These are phyloP conservation scores for Limenitis camilla DNA, from an alignment of 2,888 invertebrate species.

Conservation along the genomic window DNA sequence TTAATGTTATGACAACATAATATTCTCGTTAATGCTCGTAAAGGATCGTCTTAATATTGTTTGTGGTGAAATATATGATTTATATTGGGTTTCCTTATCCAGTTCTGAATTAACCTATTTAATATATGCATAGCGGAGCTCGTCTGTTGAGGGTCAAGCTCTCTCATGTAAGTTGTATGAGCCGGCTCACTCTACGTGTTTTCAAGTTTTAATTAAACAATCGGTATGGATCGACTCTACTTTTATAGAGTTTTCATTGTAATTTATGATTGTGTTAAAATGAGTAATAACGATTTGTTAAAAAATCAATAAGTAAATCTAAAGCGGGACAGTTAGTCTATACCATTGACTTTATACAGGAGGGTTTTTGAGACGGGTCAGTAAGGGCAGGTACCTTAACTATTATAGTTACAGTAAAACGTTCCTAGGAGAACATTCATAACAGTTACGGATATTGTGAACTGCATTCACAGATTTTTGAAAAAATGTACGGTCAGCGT, in stretches of 20 bases:
- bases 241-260: background rate
- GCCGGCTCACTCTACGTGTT: conserved; percentile 24
- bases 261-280: background rate
- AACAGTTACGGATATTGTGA: too few relatives aligned
- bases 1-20: too few relatives aligned
- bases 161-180: conserved; percentile 43
- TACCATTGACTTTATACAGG: too few relatives aligned
- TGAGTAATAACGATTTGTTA: too few relatives aligned
- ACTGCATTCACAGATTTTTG: too few relatives aligned
- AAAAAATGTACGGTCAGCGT: too few relatives aligned
- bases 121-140: conserved; percentile 23
- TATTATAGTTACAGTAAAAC: too few relatives aligned
- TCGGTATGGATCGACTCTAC: conserved; percentile 1
- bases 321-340: too few relatives aligned
- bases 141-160: conserved; percentile 44
- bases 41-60: background rate
- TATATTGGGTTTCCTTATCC: conserved; percentile 1
- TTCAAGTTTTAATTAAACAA: conserved; percentile 22
- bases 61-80: conserved; percentile 1
- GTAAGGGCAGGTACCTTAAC: too few relatives aligned
- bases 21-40: too few relatives aligned
- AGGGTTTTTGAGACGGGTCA: too few relatives aligned
- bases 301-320: background rate
- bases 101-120: conserved; percentile 7
- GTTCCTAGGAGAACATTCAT: too few relatives aligned